These are phyloP conservation scores for Syngnathoides biaculeatus DNA, from an alignment of 2,113 vertebrate species.

Conservation along the genomic window DNA sequence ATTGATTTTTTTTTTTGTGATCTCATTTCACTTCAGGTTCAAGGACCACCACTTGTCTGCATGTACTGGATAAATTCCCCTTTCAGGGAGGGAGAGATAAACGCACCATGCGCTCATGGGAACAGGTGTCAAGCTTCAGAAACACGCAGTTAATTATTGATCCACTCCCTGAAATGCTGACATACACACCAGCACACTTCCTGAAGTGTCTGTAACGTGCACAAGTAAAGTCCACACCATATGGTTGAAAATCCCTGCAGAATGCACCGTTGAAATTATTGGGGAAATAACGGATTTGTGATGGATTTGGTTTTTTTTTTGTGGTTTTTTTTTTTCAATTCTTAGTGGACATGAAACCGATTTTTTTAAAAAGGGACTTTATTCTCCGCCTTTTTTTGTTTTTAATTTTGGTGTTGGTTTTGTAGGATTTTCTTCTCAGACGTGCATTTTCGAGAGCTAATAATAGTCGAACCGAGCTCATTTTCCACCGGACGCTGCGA, in stretches of 20 bases:
- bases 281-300: not conserved
- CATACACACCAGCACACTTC: conserved; percentile 40
- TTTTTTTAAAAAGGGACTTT: not conserved
- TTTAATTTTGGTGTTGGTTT: not conserved
- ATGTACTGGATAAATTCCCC: not conserved
- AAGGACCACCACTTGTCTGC: too few relatives aligned
- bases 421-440: conserved; percentile 18
- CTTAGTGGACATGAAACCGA: too few relatives aligned
- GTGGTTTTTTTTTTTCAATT: too few relatives aligned
- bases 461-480: conserved; percentile 52
- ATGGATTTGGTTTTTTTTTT: not conserved
- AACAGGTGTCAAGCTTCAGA: conserved; percentile 69
- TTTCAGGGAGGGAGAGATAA: conserved; percentile 46
- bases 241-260: not conserved
- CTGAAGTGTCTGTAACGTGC: conserved; percentile 41
- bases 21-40: too few relatives aligned
- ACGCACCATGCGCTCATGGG: conserved; percentile 56
- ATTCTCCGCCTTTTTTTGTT: not conserved
- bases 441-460: conserved; percentile 60
- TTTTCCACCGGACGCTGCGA: conserved; percentile 62
- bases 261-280: not conserved
- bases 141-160: conserved; percentile 27
- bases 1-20: too few relatives aligned
- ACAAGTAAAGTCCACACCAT: conserved; percentile 22
- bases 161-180: conserved; percentile 10